Base-by-base conservation (phyloP, 2,888 invertebrate genomes). In the Deroplatys truncata region DNA sequence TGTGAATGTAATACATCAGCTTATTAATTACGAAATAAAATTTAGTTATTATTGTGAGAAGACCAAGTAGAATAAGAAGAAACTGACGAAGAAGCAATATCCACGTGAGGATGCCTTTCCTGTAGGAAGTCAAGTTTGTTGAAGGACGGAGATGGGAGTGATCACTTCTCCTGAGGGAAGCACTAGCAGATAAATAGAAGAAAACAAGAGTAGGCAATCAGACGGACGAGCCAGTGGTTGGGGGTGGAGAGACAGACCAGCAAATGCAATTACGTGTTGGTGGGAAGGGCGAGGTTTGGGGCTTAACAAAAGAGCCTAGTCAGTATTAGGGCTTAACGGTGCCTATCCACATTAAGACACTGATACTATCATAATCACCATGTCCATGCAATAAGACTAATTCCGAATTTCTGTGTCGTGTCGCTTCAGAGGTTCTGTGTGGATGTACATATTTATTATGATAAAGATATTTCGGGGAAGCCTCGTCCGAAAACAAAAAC, bases 141-240 rank as follows among this genome's bases (percentile, higher is more conserved):
- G 56, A 72, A 72, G 56, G 56, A 72, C 56, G 56, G 56, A 20
- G 56, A 72, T 72, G 25, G 56, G 25, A 72, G 56, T 72, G 56
- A 72, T 72, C 56, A 7, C 25, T 72, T 72, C 56, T 72, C 56
- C 56, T 72, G 56, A 72, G 56, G 56, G 56, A 72, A 72, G 56
- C 89, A 89, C 85, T 88, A 89, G 84, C 88, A 89, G 88, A 89
- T 88, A 88, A 89, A 89, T 88, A 88, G 85, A 84, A 84, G 84
- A 28, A 25, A 28, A 56, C 85, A 88, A 88, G 88, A 29, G 31
- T 25, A 84, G 84, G 88, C 88, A 88, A 84, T 88, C 83, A 84
- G 83, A 29, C 84, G 31, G 35, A n/a, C 28, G 8, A 29, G 25
- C 28, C n/a, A 86, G 72, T 16, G 86, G 56, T 3, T 1, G 20